phyloP scores from a whole-genome alignment of 1,140 invertebrate genomes.

The Temnothorax longispinosus region DNA sequence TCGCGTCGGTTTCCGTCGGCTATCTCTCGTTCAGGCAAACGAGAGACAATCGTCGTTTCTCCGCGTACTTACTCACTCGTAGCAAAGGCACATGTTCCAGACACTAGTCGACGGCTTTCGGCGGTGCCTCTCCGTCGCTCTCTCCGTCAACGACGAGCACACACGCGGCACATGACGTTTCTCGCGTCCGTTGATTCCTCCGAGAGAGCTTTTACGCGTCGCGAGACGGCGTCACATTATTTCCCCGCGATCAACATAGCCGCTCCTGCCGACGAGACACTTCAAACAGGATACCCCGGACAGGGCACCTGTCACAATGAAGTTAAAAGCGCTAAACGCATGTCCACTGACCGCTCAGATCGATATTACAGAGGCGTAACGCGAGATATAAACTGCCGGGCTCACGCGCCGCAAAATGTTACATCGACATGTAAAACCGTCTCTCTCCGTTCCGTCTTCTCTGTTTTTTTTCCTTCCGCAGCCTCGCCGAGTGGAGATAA shows the following conservation, averaged over 20 bases:
- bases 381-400: slow-evolving; percentile 19
- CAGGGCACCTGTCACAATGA: slow-evolving; percentile 62
- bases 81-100: slow-evolving; percentile 63
- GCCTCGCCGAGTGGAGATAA: neutral
- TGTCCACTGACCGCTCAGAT: slow-evolving; percentile 55
- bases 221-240: slow-evolving; percentile 37
- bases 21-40: neutral
- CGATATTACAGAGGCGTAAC: slow-evolving; percentile 59
- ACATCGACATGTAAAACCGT: neutral
- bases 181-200: neutral
- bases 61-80: slow-evolving; percentile 43
- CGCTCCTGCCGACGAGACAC: slow-evolving; percentile 22
- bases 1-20: neutral
- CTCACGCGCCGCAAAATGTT: neutral
- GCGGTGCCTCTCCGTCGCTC: slow-evolving; percentile 35
- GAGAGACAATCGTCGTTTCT: neutral
- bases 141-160: slow-evolving; percentile 22
- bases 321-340: slow-evolving; percentile 63
- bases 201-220: neutral
- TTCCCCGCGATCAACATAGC: slow-evolving; percentile 5
- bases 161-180: neutral
- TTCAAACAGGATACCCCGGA: slow-evolving; percentile 42
- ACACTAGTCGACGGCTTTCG: slow-evolving; percentile 35
- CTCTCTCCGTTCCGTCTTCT: neutral
- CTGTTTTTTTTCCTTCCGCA: neutral